Base-by-base conservation (phyloP, 1,140 invertebrate genomes). In the Nephotettix cincticeps region DNA sequence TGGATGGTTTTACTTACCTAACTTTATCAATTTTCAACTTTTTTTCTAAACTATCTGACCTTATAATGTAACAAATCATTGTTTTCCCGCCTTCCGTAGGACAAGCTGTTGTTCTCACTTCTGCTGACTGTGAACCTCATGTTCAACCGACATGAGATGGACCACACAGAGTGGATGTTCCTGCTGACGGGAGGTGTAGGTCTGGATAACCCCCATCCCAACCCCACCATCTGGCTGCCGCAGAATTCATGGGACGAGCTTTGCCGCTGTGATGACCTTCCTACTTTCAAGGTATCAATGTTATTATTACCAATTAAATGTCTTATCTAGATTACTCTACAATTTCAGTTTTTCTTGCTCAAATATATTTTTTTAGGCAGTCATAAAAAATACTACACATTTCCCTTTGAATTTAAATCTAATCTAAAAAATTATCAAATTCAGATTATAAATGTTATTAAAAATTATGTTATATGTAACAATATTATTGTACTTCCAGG, bases 61-160 rank as follows among this genome's bases (percentile, higher is more conserved):
- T 28, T 66, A 23, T 21, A 58, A 14, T 30, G n/a, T 66, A 4
- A 9, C 19, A 66, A 32, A 21, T 30, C 40, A 40, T 11, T 75
- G 76, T 79, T 75, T 28, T n/a, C n/a, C n/a, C n/a, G n/a, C n/a
- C n/a, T n/a, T n/a, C n/a, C n/a, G n/a, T 77, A 91, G 86, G 92
- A 95, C 81, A 94, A 97, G 83, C 80, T 97, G 25, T 83, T 98
- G 17, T 98, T 98, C 82, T 96, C 95, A 0, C 83, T 98, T 72
- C 79, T 98, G 71, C 83, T 99, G 58, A 88, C 88, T 64, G 84
- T 94, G 21, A 97, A 96, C 79, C 83, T 98, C 70, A 83, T 93
- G 81, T 89, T 93, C 77, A 88, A 89, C 71, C 82, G 88, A 36
- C 86, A 87, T 29, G 78, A 85, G 72, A 81, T 98, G n/a, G 83